Percentiles rank a stretch among this genome's conserved stretches.
These are phyloP conservation scores for Sisor rabdophorus DNA, from an alignment of 2,113 vertebrate genomes.

Conservation along the genomic window DNA sequence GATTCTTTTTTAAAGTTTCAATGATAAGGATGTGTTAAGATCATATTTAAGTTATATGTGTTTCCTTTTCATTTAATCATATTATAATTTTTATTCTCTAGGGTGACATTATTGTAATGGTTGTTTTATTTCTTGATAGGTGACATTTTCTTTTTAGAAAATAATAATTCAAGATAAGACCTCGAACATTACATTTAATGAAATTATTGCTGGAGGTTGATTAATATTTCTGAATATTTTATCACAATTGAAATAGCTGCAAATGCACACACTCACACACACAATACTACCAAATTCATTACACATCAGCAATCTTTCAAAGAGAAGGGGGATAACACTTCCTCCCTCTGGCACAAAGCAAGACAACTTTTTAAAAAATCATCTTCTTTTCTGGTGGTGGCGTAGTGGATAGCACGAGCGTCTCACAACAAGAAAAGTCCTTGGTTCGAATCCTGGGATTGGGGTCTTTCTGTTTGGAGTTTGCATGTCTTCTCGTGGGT, in stretches of 20 bases:
- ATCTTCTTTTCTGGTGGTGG: background rate
- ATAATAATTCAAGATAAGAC: too few species aligned
- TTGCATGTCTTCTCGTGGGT: too few species aligned
- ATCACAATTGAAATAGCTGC: background rate
- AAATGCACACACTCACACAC: background rate
- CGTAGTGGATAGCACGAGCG: too few species aligned
- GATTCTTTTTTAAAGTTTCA: slow-evolving; percentile 21
- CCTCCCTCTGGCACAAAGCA: background rate
- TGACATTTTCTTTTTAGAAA: too few species aligned
- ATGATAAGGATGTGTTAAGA: slow-evolving; percentile 34
- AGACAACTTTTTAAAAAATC: background rate
- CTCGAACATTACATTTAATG: too few species aligned
- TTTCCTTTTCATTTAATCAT: background rate
- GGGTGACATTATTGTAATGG: too few species aligned
- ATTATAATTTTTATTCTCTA: background rate
- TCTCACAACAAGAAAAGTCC: too few species aligned
- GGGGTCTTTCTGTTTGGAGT: too few species aligned
- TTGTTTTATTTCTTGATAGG: too few species aligned
- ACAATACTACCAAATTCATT: background rate
- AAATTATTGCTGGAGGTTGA: background rate
- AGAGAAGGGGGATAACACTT: background rate
- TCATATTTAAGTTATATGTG: slow-evolving; percentile 18
- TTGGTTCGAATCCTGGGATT: too few species aligned
- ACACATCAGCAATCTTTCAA: background rate
- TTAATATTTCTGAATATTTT: background rate